Percentiles rank a stretch among this genome's conserved stretches.
Conservation (phyloP, 2,888 invertebrate species). For the Xylota segnis region DNA sequence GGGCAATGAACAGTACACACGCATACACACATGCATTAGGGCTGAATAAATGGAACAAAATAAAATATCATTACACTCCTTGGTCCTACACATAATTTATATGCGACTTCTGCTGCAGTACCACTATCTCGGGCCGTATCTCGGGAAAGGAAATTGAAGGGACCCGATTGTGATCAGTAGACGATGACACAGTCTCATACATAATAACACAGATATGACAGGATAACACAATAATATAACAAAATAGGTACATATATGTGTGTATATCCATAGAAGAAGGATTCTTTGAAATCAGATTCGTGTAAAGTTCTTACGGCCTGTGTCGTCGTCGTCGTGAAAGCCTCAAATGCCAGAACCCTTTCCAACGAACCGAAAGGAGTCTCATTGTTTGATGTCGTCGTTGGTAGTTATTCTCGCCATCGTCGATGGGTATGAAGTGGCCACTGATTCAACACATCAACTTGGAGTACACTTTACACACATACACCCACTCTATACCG, state of each 20-base stretch:
- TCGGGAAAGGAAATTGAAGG: constrained; percentile 2
- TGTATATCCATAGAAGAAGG: neutral
- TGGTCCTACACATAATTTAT: constrained; percentile 27
- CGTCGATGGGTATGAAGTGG: neutral
- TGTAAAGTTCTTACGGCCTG: neutral
- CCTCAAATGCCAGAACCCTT: constrained; percentile 19
- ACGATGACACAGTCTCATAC: constrained; percentile 42
- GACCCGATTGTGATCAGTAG: constrained; percentile 7
- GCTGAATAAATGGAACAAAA: constrained; percentile 18
- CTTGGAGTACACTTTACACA: constrained; percentile 1
- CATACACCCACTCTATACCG: neutral
- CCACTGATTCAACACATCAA: constrained; percentile 20
- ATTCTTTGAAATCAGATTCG: neutral
- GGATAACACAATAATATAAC: constrained; percentile 27
- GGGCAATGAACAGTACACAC: constrained; percentile 40
- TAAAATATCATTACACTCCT: constrained; percentile 35
- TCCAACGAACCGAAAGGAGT: constrained; percentile 8
- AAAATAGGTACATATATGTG: neutral
- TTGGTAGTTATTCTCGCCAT: neutral
- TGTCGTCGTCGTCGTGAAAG: neutral
- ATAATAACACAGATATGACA: constrained; percentile 29
- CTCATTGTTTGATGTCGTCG: constrained; percentile 2
- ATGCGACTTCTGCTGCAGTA: constrained; percentile 35
- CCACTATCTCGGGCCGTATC: constrained; percentile 1
- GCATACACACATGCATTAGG: constrained; percentile 17